These are phyloP conservation scores for Nipponacmea schrenckii DNA, from an alignment of 2,888 invertebrate genomes.

Conservation along the genomic window DNA sequence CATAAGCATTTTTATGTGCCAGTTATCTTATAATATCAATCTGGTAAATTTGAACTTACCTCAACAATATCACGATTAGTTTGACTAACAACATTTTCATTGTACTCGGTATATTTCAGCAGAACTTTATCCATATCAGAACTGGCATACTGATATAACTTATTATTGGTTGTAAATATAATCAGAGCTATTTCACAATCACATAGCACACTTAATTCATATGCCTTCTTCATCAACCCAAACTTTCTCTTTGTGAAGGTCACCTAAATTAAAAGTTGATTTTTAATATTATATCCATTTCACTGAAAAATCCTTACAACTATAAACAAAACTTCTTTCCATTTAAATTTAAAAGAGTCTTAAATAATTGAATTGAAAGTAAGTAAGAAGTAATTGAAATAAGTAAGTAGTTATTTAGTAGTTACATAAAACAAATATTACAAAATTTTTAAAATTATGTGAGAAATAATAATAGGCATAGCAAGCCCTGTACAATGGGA, in stretches of 20 bases:
- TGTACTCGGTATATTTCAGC: constrained; percentile 99
- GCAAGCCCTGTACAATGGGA: no score
- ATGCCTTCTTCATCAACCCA: constrained; percentile 99
- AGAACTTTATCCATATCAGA: constrained; percentile 98
- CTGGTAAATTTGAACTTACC: constrained; percentile 75
- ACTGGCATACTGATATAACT: constrained; percentile 91
- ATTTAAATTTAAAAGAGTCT: neutral
- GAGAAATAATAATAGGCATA: no score
- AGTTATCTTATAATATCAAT: no score
- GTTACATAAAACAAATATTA: no score
- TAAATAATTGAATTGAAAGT: neutral
- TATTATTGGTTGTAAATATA: constrained; percentile 99
- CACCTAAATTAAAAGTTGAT: constrained; percentile 76
- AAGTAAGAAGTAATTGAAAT: neutral
- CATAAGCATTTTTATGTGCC: no score
- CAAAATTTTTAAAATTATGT: no score
- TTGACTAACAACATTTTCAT: constrained; percentile 99
- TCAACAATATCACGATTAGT: constrained; percentile 99
- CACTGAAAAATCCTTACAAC: neutral
- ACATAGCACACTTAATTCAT: constrained; percentile 97
- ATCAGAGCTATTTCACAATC: constrained; percentile 99
- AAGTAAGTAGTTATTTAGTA: neutral
- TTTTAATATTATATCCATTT: neutral
- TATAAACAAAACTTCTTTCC: no score
- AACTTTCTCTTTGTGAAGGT: constrained; percentile 99